Base-by-base conservation (phyloP, 2,888 invertebrate genomes). In the Ennomos fuscantarius region DNA sequence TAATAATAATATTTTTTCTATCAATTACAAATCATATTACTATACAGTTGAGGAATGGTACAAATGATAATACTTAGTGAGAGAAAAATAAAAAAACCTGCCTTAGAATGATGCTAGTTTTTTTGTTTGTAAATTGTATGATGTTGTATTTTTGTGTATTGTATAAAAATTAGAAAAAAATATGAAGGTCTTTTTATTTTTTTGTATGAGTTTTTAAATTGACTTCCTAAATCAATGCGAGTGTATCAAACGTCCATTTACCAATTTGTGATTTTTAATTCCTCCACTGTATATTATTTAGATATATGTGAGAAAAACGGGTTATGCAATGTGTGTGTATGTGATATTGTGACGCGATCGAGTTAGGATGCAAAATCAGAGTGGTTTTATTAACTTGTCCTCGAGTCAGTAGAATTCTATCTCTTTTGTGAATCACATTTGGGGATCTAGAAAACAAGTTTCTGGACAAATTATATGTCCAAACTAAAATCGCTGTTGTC, bases 211-310 rank as follows among this genome's bases (percentile, higher is more conserved):
- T 52, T n/a, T 60, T 60, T 52, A 65, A 60, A 62, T 46, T 45
- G 46, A 48, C 49, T 65, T 60, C 54, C 35, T 63, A 52, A 60
- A 67, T 55, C 11, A 3, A 42, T 49, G 69, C 61, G 70, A 67
- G 70, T 72, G 63, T 81, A 74, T 82, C 79, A 84, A 82, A 84
- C 86, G 89, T 89, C 89, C 89, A 89, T 86, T 86, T 84, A 86
- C 74, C 76, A 77, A 80, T 86, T 81, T 85, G 79, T 80, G 73
- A 66, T 76, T 70, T 64, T 68, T 65, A 78, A 86, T 91, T 90
- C 89, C 91, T 90, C 89, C 82, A 84, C 89, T 90, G 89, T 90
- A 87, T 89, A 87, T 84, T 80, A 78, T 81, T 80, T 84, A 84
- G 79, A 77, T 74, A 56, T 78, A 74, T 36, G 13, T 13, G 24